These are phyloP conservation scores for Tetrax tetrax DNA, from an alignment of 2,113 vertebrate species.

Conservation along the genomic window DNA sequence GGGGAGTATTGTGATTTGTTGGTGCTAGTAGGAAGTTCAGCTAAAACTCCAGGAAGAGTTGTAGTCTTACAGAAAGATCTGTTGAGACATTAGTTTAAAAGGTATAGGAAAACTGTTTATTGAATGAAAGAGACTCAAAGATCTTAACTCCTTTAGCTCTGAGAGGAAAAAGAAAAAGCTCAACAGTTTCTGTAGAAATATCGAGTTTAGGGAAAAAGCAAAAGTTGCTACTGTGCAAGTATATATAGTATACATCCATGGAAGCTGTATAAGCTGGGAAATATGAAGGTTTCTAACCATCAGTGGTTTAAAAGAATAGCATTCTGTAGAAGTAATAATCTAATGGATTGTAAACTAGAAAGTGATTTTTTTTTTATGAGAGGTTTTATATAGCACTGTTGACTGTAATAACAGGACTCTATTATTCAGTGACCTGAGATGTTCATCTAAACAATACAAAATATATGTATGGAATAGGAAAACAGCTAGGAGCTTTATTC, in stretches of 20 bases:
- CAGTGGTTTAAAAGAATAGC: not conserved
- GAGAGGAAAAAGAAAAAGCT: not conserved
- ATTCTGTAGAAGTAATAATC: not conserved
- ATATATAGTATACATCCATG: not conserved
- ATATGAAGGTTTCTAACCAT: not conserved
- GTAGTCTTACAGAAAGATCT: not conserved
- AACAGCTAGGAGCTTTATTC: not conserved
- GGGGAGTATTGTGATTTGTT: not conserved
- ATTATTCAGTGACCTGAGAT: not conserved
- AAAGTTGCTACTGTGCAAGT: not conserved
- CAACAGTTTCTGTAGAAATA: not conserved
- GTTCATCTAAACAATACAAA: not conserved
- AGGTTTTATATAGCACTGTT: not conserved
- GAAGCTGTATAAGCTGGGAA: not conserved
- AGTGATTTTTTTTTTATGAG: not conserved
- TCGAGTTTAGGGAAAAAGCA: not conserved
- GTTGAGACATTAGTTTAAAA: not conserved
- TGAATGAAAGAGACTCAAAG: not conserved
- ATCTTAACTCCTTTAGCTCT: not conserved
- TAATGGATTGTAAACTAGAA: not conserved
- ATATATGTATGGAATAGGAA: not conserved
- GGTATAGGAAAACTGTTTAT: not conserved
- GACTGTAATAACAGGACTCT: not conserved
- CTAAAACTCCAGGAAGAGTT: not conserved
- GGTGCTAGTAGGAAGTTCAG: not conserved